phyloP scores from a whole-genome alignment of 2,797 vertebrate genomes.

The Karalla daura region DNA sequence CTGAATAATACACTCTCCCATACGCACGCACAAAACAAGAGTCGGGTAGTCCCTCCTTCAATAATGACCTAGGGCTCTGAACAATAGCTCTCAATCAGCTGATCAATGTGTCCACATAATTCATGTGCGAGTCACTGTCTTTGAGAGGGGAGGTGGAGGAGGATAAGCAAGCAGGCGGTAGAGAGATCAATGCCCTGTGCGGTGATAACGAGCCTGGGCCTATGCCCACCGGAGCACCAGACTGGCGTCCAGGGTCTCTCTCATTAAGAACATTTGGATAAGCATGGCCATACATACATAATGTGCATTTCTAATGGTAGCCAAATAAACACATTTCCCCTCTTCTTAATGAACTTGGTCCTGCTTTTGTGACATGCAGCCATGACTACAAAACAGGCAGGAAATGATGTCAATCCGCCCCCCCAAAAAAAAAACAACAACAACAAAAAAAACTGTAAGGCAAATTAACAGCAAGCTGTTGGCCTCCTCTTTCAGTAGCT shows the following conservation, averaged over 20 bases:
- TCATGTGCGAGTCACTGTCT: slow-evolving; percentile 94
- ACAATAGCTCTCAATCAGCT: slow-evolving; percentile 99
- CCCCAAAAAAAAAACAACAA: slow-evolving; percentile 44
- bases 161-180: slow-evolving; percentile 89
- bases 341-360: slow-evolving; percentile 72
- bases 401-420: slow-evolving; percentile 82
- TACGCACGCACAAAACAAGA: slow-evolving; percentile 79
- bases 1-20: slow-evolving; percentile 84
- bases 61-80: slow-evolving; percentile 92
- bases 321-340: slow-evolving; percentile 77
- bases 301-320: slow-evolving; percentile 77
- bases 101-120: slow-evolving; percentile 99
- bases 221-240: slow-evolving; percentile 89
- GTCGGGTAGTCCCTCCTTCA: slow-evolving; percentile 96
- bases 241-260: slow-evolving; percentile 78
- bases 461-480: slow-evolving; percentile 82
- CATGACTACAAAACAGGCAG: slow-evolving; percentile 74
- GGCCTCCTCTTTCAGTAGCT: slow-evolving; percentile 81
- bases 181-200: slow-evolving; percentile 94
- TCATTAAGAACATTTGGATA: slow-evolving; percentile 85
- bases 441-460: slow-evolving; percentile 46
- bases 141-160: slow-evolving; percentile 87
- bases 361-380: slow-evolving; percentile 71
- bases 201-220: slow-evolving; percentile 93
- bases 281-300: slow-evolving; percentile 83